phyloP scores from a whole-genome alignment of 2,888 invertebrate species.

The Megastigmus dorsalis region DNA sequence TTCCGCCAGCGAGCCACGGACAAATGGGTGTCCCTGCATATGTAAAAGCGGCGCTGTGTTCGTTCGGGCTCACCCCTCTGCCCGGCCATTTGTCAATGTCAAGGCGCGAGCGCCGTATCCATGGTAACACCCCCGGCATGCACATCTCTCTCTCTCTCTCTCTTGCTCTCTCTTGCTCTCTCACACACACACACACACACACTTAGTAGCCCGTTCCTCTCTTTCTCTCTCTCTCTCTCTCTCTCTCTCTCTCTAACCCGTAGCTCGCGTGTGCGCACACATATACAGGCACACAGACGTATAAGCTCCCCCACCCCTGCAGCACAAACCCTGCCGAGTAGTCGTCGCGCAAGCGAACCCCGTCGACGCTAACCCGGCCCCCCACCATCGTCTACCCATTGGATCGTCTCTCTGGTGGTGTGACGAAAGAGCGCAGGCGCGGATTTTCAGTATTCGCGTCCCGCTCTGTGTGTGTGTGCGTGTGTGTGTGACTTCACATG shows the following conservation, averaged over 20 bases:
- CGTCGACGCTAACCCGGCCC: conserved; percentile 49
- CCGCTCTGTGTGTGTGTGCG: background rate
- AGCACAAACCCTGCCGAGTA: conserved; percentile 9
- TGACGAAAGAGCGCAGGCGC: conserved; percentile 46
- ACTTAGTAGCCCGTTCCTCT: conserved; percentile 57
- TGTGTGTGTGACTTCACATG: background rate
- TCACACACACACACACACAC: conserved; percentile 60
- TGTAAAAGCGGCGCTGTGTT: conserved; percentile 74
- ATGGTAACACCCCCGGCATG: conserved; percentile 67
- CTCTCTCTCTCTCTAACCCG: conserved; percentile 9
- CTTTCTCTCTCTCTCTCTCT: conserved; percentile 34
- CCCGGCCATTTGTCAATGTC: conserved; percentile 75
- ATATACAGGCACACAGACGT: too few relatives aligned
- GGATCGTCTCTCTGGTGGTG: conserved; percentile 1
- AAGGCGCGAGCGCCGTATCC: conserved; percentile 74
- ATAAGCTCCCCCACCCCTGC: conserved; percentile 41
- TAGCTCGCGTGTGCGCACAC: conserved; percentile 25
- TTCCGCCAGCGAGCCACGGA: conserved; percentile 64
- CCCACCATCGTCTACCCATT: conserved; percentile 44
- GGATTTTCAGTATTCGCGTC: conserved; percentile 29
- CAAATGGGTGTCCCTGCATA: conserved; percentile 75
- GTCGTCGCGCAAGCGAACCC: conserved; percentile 41
- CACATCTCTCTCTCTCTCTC: conserved; percentile 53
- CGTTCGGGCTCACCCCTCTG: conserved; percentile 69
- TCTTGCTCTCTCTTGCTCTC: conserved; percentile 55